phyloP scores from a whole-genome alignment of 1,140 invertebrate species.

The Centruroides sculpturatus region DNA sequence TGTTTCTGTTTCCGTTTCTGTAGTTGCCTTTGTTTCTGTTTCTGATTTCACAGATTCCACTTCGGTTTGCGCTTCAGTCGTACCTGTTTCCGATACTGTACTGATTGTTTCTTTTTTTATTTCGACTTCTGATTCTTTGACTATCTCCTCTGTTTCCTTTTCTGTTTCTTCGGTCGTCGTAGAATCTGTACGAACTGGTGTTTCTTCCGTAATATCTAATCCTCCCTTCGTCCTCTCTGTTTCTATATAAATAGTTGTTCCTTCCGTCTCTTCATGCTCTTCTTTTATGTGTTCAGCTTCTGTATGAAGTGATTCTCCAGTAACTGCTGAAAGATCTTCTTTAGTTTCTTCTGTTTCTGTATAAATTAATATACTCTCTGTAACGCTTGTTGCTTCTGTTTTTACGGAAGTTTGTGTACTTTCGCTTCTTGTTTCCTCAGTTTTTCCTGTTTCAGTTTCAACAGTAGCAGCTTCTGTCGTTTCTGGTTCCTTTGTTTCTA shows the following conservation, averaged over 20 bases:
- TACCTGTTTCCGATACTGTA: slow-evolving; percentile 17
- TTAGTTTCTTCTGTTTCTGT: not conserved
- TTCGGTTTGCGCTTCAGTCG: slow-evolving; percentile 1
- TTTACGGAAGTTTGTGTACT: not conserved
- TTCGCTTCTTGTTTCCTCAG: not conserved
- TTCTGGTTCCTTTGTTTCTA: not conserved
- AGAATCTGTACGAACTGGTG: not conserved
- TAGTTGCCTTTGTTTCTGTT: too few relatives aligned
- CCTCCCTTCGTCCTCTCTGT: not conserved
- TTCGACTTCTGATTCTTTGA: slow-evolving; percentile 6
- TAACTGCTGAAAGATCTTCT: not conserved
- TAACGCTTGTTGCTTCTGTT: not conserved
- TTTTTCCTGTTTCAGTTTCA: not conserved
- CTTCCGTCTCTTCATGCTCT: not conserved
- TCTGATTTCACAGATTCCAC: too few relatives aligned
- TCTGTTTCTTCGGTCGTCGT: not conserved
- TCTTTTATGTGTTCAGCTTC: not conserved
- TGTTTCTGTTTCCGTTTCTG: too few relatives aligned
- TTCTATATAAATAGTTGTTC: not conserved
- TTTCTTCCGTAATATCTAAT: not conserved
- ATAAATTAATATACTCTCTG: not conserved
- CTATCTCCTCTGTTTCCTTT: slow-evolving; percentile 1
- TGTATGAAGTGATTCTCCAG: not conserved
- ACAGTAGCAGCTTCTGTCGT: not conserved
- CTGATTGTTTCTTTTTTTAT: slow-evolving; percentile 10